Evolutionary conservation across 2,113 vertebrate species (phyloP), one percentile per base, ranked within the genome.

Genomic region (Baryphthengus martii): DNA sequence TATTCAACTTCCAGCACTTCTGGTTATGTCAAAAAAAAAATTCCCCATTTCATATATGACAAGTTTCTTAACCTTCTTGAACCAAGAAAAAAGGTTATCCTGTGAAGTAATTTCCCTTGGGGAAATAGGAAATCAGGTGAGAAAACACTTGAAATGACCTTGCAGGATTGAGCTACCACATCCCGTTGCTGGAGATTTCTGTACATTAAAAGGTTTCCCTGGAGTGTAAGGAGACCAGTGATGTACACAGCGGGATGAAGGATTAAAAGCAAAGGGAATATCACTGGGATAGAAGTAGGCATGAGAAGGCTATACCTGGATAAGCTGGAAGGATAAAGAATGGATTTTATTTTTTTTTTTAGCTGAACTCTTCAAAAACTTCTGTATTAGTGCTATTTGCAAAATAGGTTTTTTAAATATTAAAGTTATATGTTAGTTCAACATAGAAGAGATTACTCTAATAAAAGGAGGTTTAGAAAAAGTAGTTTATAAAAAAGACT

Each of bases 51-150:
- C 17, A 83, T 85, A 59, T 39, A 44, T 52, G 59, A 95, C 68
- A 91, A 88, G 20, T 83, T 89, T 91, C 56, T 86, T 84, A 85
- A 86, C 58, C 44, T 89, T 85, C 88, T 42, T 88, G 18, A 72
- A 66, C 63, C 11, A 83, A 92, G 24, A 35, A 90, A 71, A 87
- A 53, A 91, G 23, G 24, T 93, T 55, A 91, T 81, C 68, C 52
- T 90, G 47, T 5, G 9, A 88, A 94, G 45, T 83, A 91, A 96
- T 90, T 95, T 95, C 20, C 61, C 56, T 42, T 35, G 56, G 35
- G 68, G 66, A 95, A 96, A 86, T 21, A 70, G 40, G 37, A 97
- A 96, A 90, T 93, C 59, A 84, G 76, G 17, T 91, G 74, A 95
- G 70, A 89, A 95, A 95, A 95, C 74, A 80, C 23, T 58, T 89